phyloP scores from a whole-genome alignment of 2,888 invertebrate genomes.

The Drosophila prostipennis region DNA sequence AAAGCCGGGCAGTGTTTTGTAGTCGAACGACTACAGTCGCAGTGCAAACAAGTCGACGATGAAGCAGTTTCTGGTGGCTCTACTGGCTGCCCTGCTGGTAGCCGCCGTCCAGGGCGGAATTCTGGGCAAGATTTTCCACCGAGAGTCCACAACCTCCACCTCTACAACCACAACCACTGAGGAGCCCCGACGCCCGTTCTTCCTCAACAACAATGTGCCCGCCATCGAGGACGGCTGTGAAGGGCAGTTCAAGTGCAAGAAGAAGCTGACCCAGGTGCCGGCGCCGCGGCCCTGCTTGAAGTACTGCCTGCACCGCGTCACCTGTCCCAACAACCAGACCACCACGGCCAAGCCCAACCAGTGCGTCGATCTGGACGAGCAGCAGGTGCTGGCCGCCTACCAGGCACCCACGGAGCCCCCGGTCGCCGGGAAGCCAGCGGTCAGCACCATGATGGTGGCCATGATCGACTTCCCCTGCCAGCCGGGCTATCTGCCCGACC shows the following conservation, averaged over 20 bases:
- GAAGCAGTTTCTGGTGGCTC: conserved; percentile 46
- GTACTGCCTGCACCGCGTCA: conserved; percentile 73
- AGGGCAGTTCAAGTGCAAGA: conserved; percentile 64
- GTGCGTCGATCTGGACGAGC: conserved; percentile 76
- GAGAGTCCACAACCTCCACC: conserved; percentile 22
- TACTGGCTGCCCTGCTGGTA: conserved; percentile 16
- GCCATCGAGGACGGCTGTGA: conserved; percentile 60
- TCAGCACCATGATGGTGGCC: conserved; percentile 76
- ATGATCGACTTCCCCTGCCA: conserved; percentile 83
- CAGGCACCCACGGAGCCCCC: conserved; percentile 13
- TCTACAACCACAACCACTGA: conserved; percentile 50
- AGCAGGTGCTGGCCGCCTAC: conserved; percentile 52
- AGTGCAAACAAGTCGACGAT: conserved; percentile 42
- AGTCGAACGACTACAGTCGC: conserved; percentile 17
- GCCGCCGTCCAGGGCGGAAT: conserved; percentile 30
- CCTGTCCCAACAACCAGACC: conserved; percentile 60
- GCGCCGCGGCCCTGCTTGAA: conserved; percentile 72
- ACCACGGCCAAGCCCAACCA: conserved; percentile 58
- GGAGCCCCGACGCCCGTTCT: conserved; percentile 37
- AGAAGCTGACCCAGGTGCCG: conserved; percentile 63
- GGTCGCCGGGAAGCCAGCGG: conserved; percentile 12
- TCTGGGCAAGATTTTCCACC: conserved; percentile 42
- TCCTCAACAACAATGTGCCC: conserved; percentile 68
- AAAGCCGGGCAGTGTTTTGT: conserved; percentile 21
- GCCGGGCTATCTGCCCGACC: conserved; percentile 81